A percentile compares a stretch with the other conserved stretches of the same genome.
Conservation (phyloP, 2,113 vertebrate genomes). For the Cinclus mexicanus region DNA sequence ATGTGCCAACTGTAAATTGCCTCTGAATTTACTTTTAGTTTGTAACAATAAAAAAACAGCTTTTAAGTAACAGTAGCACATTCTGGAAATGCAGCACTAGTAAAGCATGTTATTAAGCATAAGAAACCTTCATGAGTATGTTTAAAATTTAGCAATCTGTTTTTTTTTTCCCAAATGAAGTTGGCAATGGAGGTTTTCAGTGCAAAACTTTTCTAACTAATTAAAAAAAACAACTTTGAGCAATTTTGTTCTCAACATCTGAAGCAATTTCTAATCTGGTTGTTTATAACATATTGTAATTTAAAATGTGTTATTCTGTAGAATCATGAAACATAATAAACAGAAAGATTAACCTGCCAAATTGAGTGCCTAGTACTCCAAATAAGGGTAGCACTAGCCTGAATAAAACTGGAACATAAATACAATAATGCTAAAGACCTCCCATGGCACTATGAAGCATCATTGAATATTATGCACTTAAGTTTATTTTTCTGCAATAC, state of each 20-base stretch:
- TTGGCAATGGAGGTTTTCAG: constrained; percentile 29
- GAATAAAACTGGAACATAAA: constrained; percentile 3
- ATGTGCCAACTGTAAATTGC: background rate
- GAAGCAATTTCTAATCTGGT: constrained; percentile 53
- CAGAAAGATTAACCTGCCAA: background rate
- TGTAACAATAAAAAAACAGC: background rate
- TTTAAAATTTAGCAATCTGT: constrained; percentile 28
- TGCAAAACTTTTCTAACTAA: constrained; percentile 53
- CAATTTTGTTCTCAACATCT: constrained; percentile 42
- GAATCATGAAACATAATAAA: constrained; percentile 21
- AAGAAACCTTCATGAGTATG: background rate
- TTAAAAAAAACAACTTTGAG: constrained; percentile 43
- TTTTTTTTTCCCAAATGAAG: constrained; percentile 53
- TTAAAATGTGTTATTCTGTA: constrained; percentile 34
- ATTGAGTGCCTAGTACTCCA: constrained; percentile 14
- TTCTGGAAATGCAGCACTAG: background rate
- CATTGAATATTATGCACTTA: background rate
- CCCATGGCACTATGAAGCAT: background rate
- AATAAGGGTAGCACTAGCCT: constrained; percentile 1
- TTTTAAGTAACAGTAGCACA: background rate
- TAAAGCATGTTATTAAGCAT: background rate
- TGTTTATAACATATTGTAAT: constrained; percentile 27
- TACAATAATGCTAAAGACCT: background rate
- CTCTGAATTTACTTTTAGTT: background rate
- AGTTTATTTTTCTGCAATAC: background rate